These are phyloP conservation scores for Leptinotarsa juncta DNA, from an alignment of 2,888 invertebrate genomes.

Conservation along the genomic window DNA sequence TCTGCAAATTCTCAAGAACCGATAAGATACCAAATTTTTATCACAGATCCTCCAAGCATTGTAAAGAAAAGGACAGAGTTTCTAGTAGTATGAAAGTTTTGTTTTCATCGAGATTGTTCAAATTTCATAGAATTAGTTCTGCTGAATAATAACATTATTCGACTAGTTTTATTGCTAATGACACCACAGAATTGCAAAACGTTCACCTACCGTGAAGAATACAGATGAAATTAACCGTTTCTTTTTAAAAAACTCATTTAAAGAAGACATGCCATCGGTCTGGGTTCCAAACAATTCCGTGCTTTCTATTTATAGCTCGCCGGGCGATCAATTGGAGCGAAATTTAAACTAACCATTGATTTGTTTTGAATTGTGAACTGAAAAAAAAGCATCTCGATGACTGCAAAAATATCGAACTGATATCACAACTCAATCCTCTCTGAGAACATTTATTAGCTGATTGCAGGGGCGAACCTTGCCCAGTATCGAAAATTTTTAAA, in stretches of 20 bases:
- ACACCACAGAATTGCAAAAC: slow-evolving; percentile 12
- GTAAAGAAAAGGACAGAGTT: slow-evolving; percentile 2
- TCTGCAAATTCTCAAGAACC: too few relatives aligned
- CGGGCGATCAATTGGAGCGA: too few relatives aligned
- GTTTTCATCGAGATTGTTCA: slow-evolving; percentile 8
- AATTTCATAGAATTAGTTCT: slow-evolving; percentile 16
- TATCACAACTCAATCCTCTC: too few relatives aligned
- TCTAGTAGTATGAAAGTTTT: slow-evolving; percentile 13
- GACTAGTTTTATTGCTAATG: slow-evolving; percentile 13
- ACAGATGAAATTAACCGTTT: slow-evolving; percentile 4
- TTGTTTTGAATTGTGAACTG: too few relatives aligned
- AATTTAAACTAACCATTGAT: too few relatives aligned
- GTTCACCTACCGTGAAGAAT: slow-evolving; percentile 17
- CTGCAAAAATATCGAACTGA: too few relatives aligned
- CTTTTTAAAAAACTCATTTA: not conserved
- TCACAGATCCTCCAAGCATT: not conserved
- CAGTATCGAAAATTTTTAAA: too few relatives aligned
- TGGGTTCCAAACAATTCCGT: not conserved
- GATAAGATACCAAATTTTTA: not conserved
- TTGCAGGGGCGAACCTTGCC: too few relatives aligned
- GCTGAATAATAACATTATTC: slow-evolving; percentile 10
- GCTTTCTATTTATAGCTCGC: too few relatives aligned
- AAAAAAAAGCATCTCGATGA: too few relatives aligned
- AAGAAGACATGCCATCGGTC: not conserved
- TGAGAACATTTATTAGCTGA: too few relatives aligned